These are phyloP conservation scores for Microcebus lehilahytsara DNA, from an alignment of 2,113 vertebrate genomes.

Conservation along the genomic window DNA sequence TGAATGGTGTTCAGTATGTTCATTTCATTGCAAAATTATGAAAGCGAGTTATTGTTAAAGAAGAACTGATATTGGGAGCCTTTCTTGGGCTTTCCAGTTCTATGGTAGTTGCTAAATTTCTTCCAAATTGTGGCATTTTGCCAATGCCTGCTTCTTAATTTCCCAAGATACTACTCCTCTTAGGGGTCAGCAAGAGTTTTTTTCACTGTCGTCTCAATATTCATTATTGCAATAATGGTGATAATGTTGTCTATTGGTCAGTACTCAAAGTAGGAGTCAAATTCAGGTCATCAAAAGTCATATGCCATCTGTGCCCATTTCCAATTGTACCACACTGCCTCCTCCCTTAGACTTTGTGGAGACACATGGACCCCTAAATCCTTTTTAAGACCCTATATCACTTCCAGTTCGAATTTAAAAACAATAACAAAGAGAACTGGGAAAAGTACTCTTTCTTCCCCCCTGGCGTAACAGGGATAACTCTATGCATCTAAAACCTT, in stretches of 20 bases:
- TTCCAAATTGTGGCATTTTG: background rate
- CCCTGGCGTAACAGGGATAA: background rate
- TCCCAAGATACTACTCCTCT: background rate
- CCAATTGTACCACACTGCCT: background rate
- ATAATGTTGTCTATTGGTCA: background rate
- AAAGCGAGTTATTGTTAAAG: background rate
- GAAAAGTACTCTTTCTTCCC: background rate
- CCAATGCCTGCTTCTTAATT: background rate
- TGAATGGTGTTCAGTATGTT: background rate
- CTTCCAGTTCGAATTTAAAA: background rate
- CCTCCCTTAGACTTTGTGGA: background rate
- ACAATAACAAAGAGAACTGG: background rate
- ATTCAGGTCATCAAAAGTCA: background rate
- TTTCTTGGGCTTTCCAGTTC: background rate
- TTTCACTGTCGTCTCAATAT: background rate
- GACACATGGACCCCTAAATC: background rate
- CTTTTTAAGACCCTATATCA: background rate
- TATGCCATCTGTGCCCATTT: background rate
- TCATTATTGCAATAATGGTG: background rate
- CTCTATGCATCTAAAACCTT: background rate
- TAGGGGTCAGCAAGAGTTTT: background rate
- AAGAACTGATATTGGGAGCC: background rate
- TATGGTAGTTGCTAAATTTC: background rate
- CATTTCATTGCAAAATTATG: background rate
- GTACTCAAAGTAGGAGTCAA: slow-evolving; percentile 1